Base-by-base conservation (phyloP, 2,888 invertebrate genomes). In the Thysanoteuthis rhombus region DNA sequence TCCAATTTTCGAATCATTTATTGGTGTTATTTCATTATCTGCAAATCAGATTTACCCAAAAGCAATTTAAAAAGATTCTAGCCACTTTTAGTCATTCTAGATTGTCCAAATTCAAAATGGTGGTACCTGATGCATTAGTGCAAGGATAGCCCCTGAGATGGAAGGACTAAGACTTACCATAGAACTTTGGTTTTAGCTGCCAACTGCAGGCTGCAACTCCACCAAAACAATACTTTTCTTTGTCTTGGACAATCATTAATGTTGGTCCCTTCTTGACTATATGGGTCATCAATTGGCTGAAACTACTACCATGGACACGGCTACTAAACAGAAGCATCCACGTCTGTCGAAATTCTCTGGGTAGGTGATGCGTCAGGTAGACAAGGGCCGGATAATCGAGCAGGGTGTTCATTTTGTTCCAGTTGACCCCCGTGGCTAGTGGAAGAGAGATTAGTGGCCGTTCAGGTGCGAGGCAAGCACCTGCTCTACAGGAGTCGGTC, bases 151-250 rank as follows among this genome's bases (percentile, higher is more conserved):
- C n/a, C n/a, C n/a, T n/a, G n/a, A n/a, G n/a, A n/a, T n/a, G n/a
- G n/a, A n/a, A n/a, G n/a, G n/a, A n/a, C n/a, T n/a, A n/a, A 38
- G 25, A 93, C 95, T 93, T 94, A 97, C 98, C 99, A 94, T 97
- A 97, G 97, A 98, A 99, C 96, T 98, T 98, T 22, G 99, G 98
- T 32, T 98, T 97, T 42, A 98, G 96, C 0, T 97, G 97, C 99
- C 99, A 99, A 93, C 98, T 98, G 38, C 98, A 98, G 0, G 98
- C 98, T 0, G 98, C 98, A 97, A 98, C 99, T 28, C 98, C 99
- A 1, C 99, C 99, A 97, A 99, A 99, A 75, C 99, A 98, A 96
- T 98, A 98, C 22, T 98, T 98, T 94, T 98, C 98, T 94, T 98
- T 98, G 96, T 99, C 98, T 94, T 96, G 96, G 5, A 99, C 97